Evolutionary conservation across 2,113 vertebrate genomes (phyloP), one percentile per base, ranked within the genome.

Genomic region (Datnioides undecimradiatus): DNA sequence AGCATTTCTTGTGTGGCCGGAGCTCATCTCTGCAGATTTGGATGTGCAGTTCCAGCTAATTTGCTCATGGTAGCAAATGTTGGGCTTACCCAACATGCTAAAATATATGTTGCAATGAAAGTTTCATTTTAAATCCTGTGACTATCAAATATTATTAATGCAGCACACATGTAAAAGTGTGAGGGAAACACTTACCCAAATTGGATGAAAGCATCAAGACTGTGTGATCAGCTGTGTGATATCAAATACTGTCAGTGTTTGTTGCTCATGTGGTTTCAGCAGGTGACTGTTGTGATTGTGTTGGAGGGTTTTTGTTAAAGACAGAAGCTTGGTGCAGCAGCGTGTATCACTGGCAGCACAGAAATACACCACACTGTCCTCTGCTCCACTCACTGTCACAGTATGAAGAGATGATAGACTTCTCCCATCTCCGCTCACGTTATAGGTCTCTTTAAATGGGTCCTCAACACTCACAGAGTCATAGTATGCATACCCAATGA

Each of bases 261-360:
- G 6, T 21, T 29, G 4, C 59, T 2, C 1, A 7, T 62, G 58
- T 60, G 58, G n/a, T 38, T 25, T 9, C 34, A 40, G 21, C 58
- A 40, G 58, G n/a, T 40, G 58, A 14, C 12, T 9, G 7, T 0
- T 29, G 59, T 27, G 23, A 19, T 14, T 64, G 40, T 29, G 60
- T 19, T 45, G 3, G 23, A 63, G 23, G 25, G 25, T 43, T 63
- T 63, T 63, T 63, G 60, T 29, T 29, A 27, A 41, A 70, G 23
- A 9, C 49, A 6, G 16, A 63, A 8, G 40, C 8, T 19, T 54
- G 17, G 12, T 54, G 17, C 48, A 63, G 40, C 29, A 75, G 6
- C 13, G 55, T 75, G 63, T 55, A 23, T 8, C 1, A 1, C 71
- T 63, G 55, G 71, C 71, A 59, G 43, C 67, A 60, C 73, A 77